Base-by-base conservation (phyloP, 2,113 vertebrate species). In the Xerus inauris region DNA sequence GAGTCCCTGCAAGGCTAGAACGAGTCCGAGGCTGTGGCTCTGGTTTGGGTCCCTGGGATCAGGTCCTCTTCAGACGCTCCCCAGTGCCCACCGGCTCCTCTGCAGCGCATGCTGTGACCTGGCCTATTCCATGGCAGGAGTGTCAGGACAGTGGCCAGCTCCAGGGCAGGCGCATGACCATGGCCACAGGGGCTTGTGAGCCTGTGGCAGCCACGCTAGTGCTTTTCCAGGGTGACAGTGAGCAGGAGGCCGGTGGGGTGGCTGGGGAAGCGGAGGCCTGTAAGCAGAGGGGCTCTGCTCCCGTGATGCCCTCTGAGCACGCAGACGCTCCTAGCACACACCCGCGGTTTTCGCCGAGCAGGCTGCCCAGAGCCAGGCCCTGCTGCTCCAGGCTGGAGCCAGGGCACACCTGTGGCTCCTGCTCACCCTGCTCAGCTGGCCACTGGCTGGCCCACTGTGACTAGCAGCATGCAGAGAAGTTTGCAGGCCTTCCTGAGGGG, bases 331-430 rank as follows among this genome's bases (percentile, higher is more conserved):
- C 6, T 20, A 86, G 77, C 69, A 6, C 13, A 6, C 65, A 76
- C 76, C 85, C 82, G 65, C 1, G 9, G 51, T 73, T 17, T 54
- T 89, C n/a, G 26, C 67, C 8, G 67, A 42, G 67, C 77, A 40
- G 51, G n/a, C 64, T 64, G 65, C 92, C 79, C 42, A 13, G 20
- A 49, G 85, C 85, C 85, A 82, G 57, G 67, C 51, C 76, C 20
- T 17, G 65, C 42, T 4, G 4, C 38, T 73, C 42, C 35, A n/a
- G 76, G 65, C 67, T 54, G 86, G 42, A 62, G 42, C n/a, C n/a
- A 6, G 65, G 81, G 42, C 51, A 62, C 14, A 26, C 92, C 49
- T 35, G 32, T 35, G 26, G 76, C 28, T 72, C 76, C 45, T 17
- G 13, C 42, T 22, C 64, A 47, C 16, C 83, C 77, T 32, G 19